A percentile compares a stretch with the other conserved stretches of the same genome.
Evolutionary conservation across 2,888 invertebrate genomes (phyloP).

Genomic region (Teleiodes luculella): DNA sequence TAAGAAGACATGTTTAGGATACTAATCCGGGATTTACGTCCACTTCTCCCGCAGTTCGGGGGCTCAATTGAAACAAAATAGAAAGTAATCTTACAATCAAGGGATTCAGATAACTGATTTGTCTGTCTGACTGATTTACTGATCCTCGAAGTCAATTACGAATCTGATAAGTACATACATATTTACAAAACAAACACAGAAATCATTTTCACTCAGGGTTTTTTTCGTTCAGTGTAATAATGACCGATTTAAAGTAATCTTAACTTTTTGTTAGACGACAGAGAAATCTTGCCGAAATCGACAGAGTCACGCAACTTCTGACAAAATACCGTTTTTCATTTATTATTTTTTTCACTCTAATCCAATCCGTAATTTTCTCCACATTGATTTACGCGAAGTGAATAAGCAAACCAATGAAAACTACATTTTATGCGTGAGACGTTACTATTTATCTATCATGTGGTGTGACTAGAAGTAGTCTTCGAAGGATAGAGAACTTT

Average conservation of each 20-base stretch:
- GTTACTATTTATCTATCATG: too few species aligned
- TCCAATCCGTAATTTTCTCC: too few species aligned
- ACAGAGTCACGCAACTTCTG: conserved; percentile 57
- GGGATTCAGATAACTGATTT: conserved; percentile 10
- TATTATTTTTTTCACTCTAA: too few species aligned
- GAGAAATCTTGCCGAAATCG: conserved; percentile 60
- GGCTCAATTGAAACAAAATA: conserved; percentile 21
- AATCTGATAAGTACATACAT: too few species aligned
- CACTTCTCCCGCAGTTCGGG: conserved; percentile 17
- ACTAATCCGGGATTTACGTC: conserved; percentile 32
- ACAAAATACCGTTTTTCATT: conserved; percentile 21
- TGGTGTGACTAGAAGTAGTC: too few species aligned
- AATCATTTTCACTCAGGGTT: too few species aligned
- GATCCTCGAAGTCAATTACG: too few species aligned
- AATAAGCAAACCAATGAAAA: too few species aligned
- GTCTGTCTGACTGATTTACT: background rate
- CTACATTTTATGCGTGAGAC: too few species aligned
- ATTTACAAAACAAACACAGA: too few species aligned
- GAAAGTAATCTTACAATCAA: conserved; percentile 21
- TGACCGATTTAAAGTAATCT: conserved; percentile 62
- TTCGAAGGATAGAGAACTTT: too few species aligned
- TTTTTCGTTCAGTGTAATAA: conserved; percentile 53
- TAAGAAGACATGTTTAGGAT: conserved; percentile 25
- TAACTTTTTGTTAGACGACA: conserved; percentile 57
- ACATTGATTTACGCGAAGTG: too few species aligned